Percentiles rank a stretch among this genome's conserved stretches.
These are phyloP conservation scores for Allolobophora icterica DNA, from an alignment of 2,888 invertebrate species.

Conservation along the genomic window DNA sequence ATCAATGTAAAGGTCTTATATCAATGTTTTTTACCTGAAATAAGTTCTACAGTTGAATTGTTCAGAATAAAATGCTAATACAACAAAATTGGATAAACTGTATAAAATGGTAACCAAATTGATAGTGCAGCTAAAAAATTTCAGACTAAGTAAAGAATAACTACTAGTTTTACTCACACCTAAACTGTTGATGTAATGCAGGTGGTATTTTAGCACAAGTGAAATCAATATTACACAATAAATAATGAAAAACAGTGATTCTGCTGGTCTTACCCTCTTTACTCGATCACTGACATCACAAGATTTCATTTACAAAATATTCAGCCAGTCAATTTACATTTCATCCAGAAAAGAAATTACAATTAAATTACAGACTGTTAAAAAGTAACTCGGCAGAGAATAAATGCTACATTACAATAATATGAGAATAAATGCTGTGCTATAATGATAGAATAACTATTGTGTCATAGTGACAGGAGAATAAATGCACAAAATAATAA, in stretches of 20 bases:
- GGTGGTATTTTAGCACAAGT: background rate
- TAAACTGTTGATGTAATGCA: background rate
- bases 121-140: background rate
- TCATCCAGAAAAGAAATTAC: background rate
- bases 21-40: background rate
- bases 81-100: background rate
- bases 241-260: background rate
- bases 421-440: background rate
- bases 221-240: conserved; percentile 3
- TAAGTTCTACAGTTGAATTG: background rate
- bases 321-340: background rate
- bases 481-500: background rate
- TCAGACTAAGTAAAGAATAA: background rate
- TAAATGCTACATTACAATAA: background rate
- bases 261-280: background rate
- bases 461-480: background rate
- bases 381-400: background rate
- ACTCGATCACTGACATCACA: background rate
- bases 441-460: background rate
- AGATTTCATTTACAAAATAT: background rate
- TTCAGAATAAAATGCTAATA: background rate
- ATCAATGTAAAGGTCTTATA: background rate
- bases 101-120: background rate
- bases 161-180: background rate
- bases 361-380: conserved; percentile 17